These are phyloP conservation scores for Cetonia aurata DNA, from an alignment of 2,888 invertebrate species.

Conservation along the genomic window DNA sequence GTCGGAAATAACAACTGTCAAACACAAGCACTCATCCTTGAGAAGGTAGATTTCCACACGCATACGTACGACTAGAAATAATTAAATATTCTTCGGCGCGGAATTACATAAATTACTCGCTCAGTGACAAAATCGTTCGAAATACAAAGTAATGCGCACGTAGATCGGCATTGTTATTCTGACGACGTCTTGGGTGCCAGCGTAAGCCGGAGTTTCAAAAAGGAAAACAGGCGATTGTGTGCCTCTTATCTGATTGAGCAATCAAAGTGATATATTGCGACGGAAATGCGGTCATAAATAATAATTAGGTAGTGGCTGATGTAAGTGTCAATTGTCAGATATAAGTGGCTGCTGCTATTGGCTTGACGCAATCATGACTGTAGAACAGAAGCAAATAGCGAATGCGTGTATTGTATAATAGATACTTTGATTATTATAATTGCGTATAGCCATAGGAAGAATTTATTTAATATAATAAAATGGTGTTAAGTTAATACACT, in stretches of 20 bases:
- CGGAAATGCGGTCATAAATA: conserved; percentile 62
- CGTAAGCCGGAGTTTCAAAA: conserved; percentile 23
- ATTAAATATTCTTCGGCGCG: conserved; percentile 22
- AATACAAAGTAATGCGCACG: conserved; percentile 25
- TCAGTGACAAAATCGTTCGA: conserved; percentile 19
- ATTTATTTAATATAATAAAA: no score
- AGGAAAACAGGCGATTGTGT: conserved; percentile 33
- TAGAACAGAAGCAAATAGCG: no score
- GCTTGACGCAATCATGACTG: no score
- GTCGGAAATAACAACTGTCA: neutral
- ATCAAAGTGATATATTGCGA: conserved; percentile 60
- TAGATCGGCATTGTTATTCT: neutral
- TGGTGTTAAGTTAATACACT: no score
- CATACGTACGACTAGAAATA: no score
- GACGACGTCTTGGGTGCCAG: neutral
- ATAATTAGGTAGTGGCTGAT: conserved; percentile 64
- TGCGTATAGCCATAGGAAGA: no score
- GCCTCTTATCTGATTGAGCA: conserved; percentile 58
- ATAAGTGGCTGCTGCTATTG: conserved; percentile 57
- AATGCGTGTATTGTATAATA: no score
- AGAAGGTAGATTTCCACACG: neutral
- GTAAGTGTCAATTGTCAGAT: conserved; percentile 63
- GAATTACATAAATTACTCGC: conserved; percentile 30
- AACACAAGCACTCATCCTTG: neutral
- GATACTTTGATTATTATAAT: no score